phyloP scores from a whole-genome alignment of 2,888 invertebrate genomes.

The Cybosia mesomella region DNA sequence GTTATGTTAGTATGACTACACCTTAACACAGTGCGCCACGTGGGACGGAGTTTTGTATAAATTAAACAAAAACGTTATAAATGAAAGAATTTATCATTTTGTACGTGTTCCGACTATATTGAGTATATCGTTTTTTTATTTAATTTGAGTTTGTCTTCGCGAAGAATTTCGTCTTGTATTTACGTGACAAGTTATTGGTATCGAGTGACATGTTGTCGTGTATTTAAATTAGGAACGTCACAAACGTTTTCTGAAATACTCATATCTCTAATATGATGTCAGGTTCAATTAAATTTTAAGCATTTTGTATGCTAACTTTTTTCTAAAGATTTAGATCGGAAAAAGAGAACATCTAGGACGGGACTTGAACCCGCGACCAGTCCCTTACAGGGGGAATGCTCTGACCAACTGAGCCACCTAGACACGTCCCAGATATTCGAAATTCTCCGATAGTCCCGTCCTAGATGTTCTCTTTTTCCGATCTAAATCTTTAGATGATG shows the following conservation, averaged over 20 bases:
- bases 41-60: constrained; percentile 67
- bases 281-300: no score
- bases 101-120: constrained; percentile 58
- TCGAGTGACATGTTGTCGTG: constrained; percentile 36
- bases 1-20: constrained; percentile 22
- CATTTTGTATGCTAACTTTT: no score
- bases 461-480: no score
- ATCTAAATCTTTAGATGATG: no score
- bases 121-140: constrained; percentile 55
- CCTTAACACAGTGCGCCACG: constrained; percentile 41
- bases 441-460: no score
- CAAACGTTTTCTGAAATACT: constrained; percentile 29
- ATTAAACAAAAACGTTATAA: constrained; percentile 74
- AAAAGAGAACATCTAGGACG: no score
- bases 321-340: no score
- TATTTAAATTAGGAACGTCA: constrained; percentile 49
- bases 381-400: no score
- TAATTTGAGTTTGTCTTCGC: constrained; percentile 54
- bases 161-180: constrained; percentile 51
- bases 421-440: no score
- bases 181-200: constrained; percentile 54
- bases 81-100: constrained; percentile 76
- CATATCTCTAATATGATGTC: not conserved
- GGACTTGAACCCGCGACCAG: no score
- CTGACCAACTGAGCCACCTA: no score